Evolutionary conservation across 1,140 invertebrate species (phyloP), one percentile per base, ranked within the genome.

Genomic region (Triops longicaudatus): DNA sequence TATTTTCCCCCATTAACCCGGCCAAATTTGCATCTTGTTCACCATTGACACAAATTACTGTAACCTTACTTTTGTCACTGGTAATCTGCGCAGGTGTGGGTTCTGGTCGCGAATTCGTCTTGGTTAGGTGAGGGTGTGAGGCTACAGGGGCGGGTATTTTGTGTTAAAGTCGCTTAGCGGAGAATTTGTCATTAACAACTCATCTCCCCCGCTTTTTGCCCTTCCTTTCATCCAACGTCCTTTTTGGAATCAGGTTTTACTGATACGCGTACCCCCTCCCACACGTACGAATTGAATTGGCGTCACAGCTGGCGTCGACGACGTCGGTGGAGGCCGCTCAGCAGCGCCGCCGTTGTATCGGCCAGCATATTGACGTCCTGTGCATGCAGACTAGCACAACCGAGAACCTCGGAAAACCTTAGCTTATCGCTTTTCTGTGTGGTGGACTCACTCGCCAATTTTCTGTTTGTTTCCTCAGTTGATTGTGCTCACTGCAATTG

Each of bases 271-370:
- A 63, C 50, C 22, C n/a, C 50, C 50, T 63, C 50, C 50, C n/a
- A 63, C 50, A 63, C 50, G 17, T 22, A 63, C 50, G 50, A 63
- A 63, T 63, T 63, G 50, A 63, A 63, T 63, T 63, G 50, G 50
- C 50, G 50, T 63, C 50, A 63, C 50, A 63, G 50, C 50, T 63
- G 50, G 50, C 50, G 50, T 63, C 50, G 50, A 63, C 50, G 50
- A 63, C 50, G 50, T 63, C 50, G 50, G 50, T 63, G 50, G 50
- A 37, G 14, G 14, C 50, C 10, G 50, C 50, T 12, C 50, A 63
- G 50, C 50, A 63, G 50, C 50, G 50, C 50, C 50, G n/a, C 50
- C 50, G 50, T 63, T 63, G 50, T 63, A 63, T 63, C 50, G 50
- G 50, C 50, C 50, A 63, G 50, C 50, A 63, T 63, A 63, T 63